Percentiles rank a stretch among this genome's conserved stretches.
Conservation (phyloP, 2,113 vertebrate species). For the Istiophorus platypterus region DNA sequence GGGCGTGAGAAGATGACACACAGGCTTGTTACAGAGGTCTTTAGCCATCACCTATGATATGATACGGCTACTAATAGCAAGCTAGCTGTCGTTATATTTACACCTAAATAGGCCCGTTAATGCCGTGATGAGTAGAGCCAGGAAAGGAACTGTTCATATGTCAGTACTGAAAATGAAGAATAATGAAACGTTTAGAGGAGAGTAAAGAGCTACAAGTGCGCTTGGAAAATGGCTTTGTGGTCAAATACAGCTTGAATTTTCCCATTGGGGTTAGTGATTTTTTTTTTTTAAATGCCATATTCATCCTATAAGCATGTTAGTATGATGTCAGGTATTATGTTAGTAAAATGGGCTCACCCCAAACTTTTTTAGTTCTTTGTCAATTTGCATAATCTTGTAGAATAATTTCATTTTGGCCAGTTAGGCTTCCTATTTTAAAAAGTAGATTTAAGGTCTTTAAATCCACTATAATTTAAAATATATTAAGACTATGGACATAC, state of each 20-base stretch:
- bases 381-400: constrained; percentile 25
- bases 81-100: constrained; percentile 80
- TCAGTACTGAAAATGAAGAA: constrained; percentile 79
- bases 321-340: constrained; percentile 9
- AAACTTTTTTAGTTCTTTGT: constrained; percentile 55
- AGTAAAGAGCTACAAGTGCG: constrained; percentile 60
- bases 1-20: constrained; percentile 77
- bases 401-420: constrained; percentile 12
- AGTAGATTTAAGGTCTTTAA: constrained; percentile 9
- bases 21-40: constrained; percentile 57
- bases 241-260: constrained; percentile 26
- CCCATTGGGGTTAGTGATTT: not conserved
- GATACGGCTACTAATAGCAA: constrained; percentile 68
- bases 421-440: not conserved
- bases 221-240: constrained; percentile 42
- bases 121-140: constrained; percentile 68
- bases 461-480: not conserved
- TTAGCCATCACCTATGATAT: constrained; percentile 58
- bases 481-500: constrained; percentile 12
- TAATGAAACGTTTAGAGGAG: constrained; percentile 51
- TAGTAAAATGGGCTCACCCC: constrained; percentile 42
- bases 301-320: not conserved
- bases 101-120: constrained; percentile 77
- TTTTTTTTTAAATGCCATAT: constrained; percentile 22
- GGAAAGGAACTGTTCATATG: constrained; percentile 81